These are phyloP conservation scores for Lepidocyrtinus sp. DNA, from an alignment of 2,888 invertebrate species.

Conservation along the genomic window DNA sequence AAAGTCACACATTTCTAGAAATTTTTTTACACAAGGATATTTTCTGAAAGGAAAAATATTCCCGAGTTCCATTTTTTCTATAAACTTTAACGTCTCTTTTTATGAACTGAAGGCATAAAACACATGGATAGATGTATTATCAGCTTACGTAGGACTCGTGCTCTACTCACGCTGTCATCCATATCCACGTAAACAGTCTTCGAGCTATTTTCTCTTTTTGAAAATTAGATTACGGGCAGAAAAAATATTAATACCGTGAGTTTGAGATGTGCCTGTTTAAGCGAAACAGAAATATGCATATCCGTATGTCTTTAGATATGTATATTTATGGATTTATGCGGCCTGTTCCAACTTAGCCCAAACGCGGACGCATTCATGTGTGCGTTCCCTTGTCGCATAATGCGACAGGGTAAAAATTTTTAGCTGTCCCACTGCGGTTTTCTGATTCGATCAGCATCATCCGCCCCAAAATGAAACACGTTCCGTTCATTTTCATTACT, in stretches of 20 bases:
- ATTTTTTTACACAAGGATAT: no score
- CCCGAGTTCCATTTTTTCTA: no score
- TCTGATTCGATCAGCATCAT: neutral
- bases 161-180: no score
- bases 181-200: no score
- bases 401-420: neutral
- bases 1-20: no score
- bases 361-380: slow-evolving; percentile 30
- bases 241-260: neutral
- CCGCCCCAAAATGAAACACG: slow-evolving; percentile 30
- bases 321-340: no score
- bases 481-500: slow-evolving; percentile 4
- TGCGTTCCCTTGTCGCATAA: neutral
- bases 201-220: neutral
- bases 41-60: no score
- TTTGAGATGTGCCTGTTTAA: neutral
- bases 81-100: no score
- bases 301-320: slow-evolving; percentile 15
- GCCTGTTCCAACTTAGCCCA: slow-evolving; percentile 36
- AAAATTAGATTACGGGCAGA: slow-evolving; percentile 45
- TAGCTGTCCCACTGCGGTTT: neutral
- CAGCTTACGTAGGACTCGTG: no score
- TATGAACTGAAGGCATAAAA: no score
- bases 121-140: no score
- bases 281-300: slow-evolving; percentile 19